Base-by-base conservation (phyloP, 1,140 invertebrate species). In the Frieseomelitta varia region DNA sequence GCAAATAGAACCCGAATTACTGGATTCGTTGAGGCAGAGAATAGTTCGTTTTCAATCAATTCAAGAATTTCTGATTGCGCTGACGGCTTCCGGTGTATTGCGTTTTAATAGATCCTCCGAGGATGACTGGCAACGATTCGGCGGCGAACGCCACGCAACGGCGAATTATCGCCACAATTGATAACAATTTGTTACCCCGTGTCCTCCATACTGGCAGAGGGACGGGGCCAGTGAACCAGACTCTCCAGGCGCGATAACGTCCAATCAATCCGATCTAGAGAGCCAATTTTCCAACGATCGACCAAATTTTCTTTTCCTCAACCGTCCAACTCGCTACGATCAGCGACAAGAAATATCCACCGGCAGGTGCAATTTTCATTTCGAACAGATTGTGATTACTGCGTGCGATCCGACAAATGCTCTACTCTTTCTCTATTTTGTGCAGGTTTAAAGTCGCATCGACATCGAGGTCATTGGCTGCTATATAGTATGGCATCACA, bases 181-280 rank as follows among this genome's bases (percentile, higher is more conserved):
- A 84, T 84, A 86, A 86, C 76, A 84, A 84, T 86, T 86, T 79
- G 76, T 84, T 86, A 68, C 78, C 85, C 61, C 24, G 61, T 78
- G 75, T 86, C 56, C 27, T 67, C 73, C n/a, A 61, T 53, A 53
- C 19, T 19, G 71, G 19, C 24, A n/a, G 58, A 47, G 67, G 27
- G 69, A 55, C 72, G 30, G 69, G 81, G 69, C 72, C 81, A 84
- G 53, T 84, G 81, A 86, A 80, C 79, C 79, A 61, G 17, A 1
- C 34, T 15, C 10, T 11, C n/a, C n/a, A n/a, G n/a, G 4, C 4
- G 4, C 56, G 14, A 8, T 47, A 30, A 61, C 30, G 34, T 75
- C n/a, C n/a, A 73, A 73, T 51, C 27, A 14, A 55, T 47, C 39
- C 74, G n/a, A 39, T 2, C 6, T 3, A 19, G 34, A 6, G 4